phyloP scores from a whole-genome alignment of 2,888 invertebrate genomes.

The Ephialtes manifestator region DNA sequence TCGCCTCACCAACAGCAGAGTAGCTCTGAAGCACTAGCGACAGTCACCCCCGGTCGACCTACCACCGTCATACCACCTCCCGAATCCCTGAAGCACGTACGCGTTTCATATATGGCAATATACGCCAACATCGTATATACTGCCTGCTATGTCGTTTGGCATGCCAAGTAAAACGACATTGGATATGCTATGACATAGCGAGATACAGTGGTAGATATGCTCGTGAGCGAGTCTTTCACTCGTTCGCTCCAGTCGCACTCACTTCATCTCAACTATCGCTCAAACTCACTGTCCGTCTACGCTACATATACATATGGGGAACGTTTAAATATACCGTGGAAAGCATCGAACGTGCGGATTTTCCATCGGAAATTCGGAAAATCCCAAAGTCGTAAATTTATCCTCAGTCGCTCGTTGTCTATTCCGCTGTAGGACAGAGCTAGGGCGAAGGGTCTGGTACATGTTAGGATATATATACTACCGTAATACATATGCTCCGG shows the following conservation, averaged over 20 bases:
- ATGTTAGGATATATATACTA: constrained; percentile 19
- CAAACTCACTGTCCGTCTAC: constrained; percentile 34
- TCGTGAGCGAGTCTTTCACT: constrained; percentile 20
- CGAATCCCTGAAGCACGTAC: constrained; percentile 54
- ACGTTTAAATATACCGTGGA: constrained; percentile 39
- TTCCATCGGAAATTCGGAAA: constrained; percentile 57
- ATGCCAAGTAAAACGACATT: constrained; percentile 31
- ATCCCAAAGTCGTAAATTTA: constrained; percentile 61
- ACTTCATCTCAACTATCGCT: constrained; percentile 44
- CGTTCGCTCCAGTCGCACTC: constrained; percentile 28
- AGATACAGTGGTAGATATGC: constrained; percentile 8
- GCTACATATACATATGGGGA: background rate
- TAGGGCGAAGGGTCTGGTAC: constrained; percentile 19
- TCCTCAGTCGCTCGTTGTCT: constrained; percentile 20
- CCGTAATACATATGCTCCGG: constrained; percentile 18
- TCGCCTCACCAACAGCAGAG: constrained; percentile 40
- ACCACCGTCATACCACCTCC: constrained; percentile 1
- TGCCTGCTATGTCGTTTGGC: constrained; percentile 11
- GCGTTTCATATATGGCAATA: constrained; percentile 21
- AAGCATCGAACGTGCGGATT: constrained; percentile 33
- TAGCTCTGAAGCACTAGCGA: constrained; percentile 44
- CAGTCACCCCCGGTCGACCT: constrained; percentile 12
- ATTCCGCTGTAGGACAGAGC: constrained; percentile 28
- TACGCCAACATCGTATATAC: constrained; percentile 21
- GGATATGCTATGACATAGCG: constrained; percentile 35